Evolutionary conservation across 53 echinoderm and acorn worm species (phyloP), one percentile per base, ranked within the genome.

Genomic region (Zoroaster sp.): DNA sequence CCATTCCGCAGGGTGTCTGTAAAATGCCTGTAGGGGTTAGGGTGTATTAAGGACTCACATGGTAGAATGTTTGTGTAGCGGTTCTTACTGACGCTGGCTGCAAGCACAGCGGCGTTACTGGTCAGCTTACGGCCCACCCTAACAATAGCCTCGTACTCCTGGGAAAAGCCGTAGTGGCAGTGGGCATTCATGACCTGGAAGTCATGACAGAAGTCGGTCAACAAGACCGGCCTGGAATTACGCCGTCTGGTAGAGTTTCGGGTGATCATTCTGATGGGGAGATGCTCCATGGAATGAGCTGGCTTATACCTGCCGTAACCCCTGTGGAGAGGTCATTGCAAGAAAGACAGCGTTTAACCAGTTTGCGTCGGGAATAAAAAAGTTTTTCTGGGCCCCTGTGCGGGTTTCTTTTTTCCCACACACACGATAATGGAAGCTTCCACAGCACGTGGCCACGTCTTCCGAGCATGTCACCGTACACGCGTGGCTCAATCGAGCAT

Each of bases 71-170:
- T 94, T 46, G 94, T 89, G 80, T 92, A 94, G 78, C 94, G 89
- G 44, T 94, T 94, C 73, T 94, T 94, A 67, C 86, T 79, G 25
- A 92, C 90, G 36, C 92, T 94, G n/a, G 89, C 92, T 35, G 89
- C 89, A 47, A 89, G 76, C 28, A 92, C 92, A 3, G 94, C 89
- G 25, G 86, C 92, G 31, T 87, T 47, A 28, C 49, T 71, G 31
- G 87, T 80, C 31, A 92, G 45, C 45, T 89, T 89, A 9, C 87
- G 85, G 32, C 94, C 94, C 39, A 92, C 81, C 66, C 78, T 92
- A 49, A 80, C 52, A 23, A 94, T 93, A 17, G 91, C 93, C 79
- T 98, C 98, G 88, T 96, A 98, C 35, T 98, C 98, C 75, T 92
- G 79, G 5, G 98, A 98, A 73, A 92, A 98, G 12, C 93, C 91